Conservation (phyloP, 1,140 invertebrate genomes). For the Metaphire vulgaris region DNA sequence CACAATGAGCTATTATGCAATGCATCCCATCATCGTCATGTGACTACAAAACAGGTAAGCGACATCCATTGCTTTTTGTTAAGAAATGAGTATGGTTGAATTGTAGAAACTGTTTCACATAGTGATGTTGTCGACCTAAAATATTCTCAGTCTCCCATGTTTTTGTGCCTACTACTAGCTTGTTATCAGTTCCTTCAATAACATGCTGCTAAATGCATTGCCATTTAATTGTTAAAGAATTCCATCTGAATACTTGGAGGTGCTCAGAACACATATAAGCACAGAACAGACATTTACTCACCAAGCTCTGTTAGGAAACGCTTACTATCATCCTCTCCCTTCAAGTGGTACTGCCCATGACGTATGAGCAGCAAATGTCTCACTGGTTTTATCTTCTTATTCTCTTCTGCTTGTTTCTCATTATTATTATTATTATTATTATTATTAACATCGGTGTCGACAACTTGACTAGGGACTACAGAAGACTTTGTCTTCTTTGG, state of each 20-base stretch:
- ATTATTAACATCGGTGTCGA: no score
- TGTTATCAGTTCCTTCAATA: conserved; percentile 2
- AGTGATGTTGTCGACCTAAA: background rate
- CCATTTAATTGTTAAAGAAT: background rate
- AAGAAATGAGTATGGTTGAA: no score
- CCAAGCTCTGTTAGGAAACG: conserved; percentile 72
- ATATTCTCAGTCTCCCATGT: no score
- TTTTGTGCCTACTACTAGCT: no score
- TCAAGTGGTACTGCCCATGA: conserved; percentile 85
- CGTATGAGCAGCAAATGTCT: conserved; percentile 83
- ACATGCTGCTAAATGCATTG: background rate
- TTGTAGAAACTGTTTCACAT: background rate
- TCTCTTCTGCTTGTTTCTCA: background rate
- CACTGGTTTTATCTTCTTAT: conserved; percentile 58
- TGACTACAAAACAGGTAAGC: no score
- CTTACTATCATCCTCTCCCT: conserved; percentile 67
- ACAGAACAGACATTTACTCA: conserved; percentile 41
- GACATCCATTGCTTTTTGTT: no score
- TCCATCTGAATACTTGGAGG: background rate
- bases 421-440: no score
- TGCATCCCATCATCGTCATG: no score
- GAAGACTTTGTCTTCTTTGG: background rate
- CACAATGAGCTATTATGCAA: no score
- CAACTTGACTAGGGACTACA: background rate
- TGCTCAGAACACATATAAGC: background rate